Evolutionary conservation across 2,888 invertebrate genomes (phyloP).

Genomic region (Tholera decimalis): DNA sequence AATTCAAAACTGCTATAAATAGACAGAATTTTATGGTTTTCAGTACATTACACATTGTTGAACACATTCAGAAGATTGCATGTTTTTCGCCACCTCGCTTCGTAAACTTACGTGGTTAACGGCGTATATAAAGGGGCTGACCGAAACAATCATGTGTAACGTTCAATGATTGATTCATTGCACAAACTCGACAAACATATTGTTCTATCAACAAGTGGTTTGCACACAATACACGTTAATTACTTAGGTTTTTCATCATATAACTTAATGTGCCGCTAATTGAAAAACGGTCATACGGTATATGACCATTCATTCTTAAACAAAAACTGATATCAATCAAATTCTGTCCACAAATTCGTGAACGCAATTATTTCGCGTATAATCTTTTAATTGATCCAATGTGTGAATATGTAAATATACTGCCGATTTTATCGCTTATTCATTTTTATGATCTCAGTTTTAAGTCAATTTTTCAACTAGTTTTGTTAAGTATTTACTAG

Average conservation of each 20-base stretch:
- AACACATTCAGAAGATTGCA: background rate
- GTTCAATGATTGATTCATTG: slow-evolving; percentile 55
- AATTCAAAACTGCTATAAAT: background rate
- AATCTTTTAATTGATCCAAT: slow-evolving; percentile 15
- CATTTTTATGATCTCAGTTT: slow-evolving; percentile 5
- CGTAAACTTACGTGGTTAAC: slow-evolving; percentile 47
- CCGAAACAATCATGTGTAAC: slow-evolving; percentile 52
- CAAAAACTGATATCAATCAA: slow-evolving; percentile 36
- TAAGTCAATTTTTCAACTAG: background rate
- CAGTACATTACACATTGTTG: background rate
- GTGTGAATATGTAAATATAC: slow-evolving; percentile 17
- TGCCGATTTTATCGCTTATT: slow-evolving; percentile 8
- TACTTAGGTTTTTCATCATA: slow-evolving; percentile 24
- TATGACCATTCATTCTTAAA: slow-evolving; percentile 22
- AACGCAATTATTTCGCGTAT: slow-evolving; percentile 1
- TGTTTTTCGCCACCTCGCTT: slow-evolving; percentile 26
- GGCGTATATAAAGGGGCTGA: slow-evolving; percentile 46
- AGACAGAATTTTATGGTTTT: background rate
- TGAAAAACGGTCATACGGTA: slow-evolving; percentile 6
- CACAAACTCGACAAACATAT: slow-evolving; percentile 46
- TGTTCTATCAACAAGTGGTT: slow-evolving; percentile 55
- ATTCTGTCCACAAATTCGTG: slow-evolving; percentile 34
- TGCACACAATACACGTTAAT: slow-evolving; percentile 27
- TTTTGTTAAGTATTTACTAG: slow-evolving; percentile 10
- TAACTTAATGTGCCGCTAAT: slow-evolving; percentile 23